Evolutionary conservation across 2,888 invertebrate genomes (phyloP).

Genomic region (Euzetes globulus): DNA sequence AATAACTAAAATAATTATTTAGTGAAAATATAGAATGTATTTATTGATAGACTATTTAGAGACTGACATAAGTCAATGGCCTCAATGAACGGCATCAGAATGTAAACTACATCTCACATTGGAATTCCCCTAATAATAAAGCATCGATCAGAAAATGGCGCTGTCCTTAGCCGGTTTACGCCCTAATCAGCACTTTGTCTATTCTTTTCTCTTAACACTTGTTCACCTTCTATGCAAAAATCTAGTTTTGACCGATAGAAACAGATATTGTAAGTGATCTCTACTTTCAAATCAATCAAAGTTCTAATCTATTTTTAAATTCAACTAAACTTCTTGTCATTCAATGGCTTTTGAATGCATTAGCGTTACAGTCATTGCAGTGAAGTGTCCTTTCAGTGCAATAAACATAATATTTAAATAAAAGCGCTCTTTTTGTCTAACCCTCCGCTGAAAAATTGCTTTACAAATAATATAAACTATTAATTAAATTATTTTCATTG

Average conservation of each 20-base stretch:
- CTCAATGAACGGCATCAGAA: constrained; percentile 15
- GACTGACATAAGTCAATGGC: constrained; percentile 20
- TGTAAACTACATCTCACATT: background rate
- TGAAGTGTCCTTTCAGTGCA: constrained; percentile 18
- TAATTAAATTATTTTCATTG: background rate
- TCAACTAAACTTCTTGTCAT: background rate
- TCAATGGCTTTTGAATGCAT: background rate
- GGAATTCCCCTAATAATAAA: constrained; percentile 3
- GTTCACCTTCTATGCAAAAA: constrained; percentile 36
- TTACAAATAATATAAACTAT: no score
- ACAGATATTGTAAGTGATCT: constrained; percentile 40
- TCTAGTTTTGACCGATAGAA: constrained; percentile 37
- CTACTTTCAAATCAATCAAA: background rate
- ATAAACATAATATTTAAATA: background rate
- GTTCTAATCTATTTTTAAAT: background rate
- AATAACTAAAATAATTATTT: background rate
- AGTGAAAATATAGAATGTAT: background rate
- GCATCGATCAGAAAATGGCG: constrained; percentile 34
- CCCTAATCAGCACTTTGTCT: constrained; percentile 28
- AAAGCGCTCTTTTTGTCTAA: background rate
- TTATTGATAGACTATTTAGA: constrained; percentile 1
- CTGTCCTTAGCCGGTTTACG: constrained; percentile 34
- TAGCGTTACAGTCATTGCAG: background rate
- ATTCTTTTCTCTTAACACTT: constrained; percentile 12
- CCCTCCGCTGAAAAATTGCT: background rate